Conservation (phyloP, 2,797 vertebrate genomes). For the Rhynchonycteris naso region DNA sequence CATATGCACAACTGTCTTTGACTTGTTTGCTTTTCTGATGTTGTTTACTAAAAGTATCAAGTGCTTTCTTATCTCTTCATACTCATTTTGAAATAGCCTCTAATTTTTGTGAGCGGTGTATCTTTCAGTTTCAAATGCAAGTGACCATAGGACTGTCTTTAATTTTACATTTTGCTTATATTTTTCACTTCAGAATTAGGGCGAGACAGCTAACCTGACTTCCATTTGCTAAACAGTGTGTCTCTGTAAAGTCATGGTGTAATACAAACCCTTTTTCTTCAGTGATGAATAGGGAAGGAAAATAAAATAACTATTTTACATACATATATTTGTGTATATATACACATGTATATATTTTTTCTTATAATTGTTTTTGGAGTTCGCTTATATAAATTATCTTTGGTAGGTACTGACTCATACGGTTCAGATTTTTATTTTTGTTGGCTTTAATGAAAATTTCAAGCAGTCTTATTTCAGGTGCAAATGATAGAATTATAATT, state of each 20-base stretch:
- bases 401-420: slow-evolving; percentile 51
- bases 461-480: slow-evolving; percentile 57
- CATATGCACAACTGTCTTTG: too few relatives aligned
- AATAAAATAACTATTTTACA: slow-evolving; percentile 49
- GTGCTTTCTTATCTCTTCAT: too few relatives aligned
- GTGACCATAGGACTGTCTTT: slow-evolving; percentile 55
- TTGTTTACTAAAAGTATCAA: too few relatives aligned
- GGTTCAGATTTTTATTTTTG: slow-evolving; percentile 26
- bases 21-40: too few relatives aligned
- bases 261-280: slow-evolving; percentile 8
- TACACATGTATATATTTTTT: background rate
- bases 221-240: background rate
- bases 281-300: slow-evolving; percentile 21
- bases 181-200: slow-evolving; percentile 34
- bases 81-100: too few relatives aligned
- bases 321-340: background rate
- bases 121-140: slow-evolving; percentile 42
- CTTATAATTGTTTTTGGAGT: slow-evolving; percentile 38
- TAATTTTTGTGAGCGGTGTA: background rate
- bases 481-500: slow-evolving; percentile 48
- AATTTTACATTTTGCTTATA: background rate
- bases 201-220: background rate
- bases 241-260: too few relatives aligned
- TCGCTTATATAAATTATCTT: slow-evolving; percentile 34
- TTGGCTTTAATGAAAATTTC: slow-evolving; percentile 56